phyloP scores from a whole-genome alignment of 2,113 vertebrate species.

The Etheostoma spectabile region DNA sequence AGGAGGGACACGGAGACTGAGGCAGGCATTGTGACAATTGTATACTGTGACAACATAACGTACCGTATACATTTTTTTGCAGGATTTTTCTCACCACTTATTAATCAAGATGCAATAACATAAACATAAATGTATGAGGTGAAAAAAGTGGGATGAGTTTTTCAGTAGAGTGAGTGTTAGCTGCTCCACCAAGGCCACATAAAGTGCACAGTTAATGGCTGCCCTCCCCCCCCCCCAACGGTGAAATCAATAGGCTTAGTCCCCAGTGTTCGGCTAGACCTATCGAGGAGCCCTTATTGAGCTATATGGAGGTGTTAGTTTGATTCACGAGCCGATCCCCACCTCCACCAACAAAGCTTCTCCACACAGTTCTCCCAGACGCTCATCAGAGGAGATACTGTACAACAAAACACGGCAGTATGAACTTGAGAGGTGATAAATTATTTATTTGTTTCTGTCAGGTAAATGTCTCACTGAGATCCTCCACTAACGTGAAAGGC shows the following conservation, averaged over 20 bases:
- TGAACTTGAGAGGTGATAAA: background rate
- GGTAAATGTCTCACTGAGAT: background rate
- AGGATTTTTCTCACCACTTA: background rate
- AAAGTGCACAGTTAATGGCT: conserved; percentile 70
- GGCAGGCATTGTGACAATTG: background rate
- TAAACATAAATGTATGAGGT: background rate
- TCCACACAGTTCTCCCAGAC: conserved; percentile 2
- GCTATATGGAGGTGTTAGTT: conserved; percentile 77
- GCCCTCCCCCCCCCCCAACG: conserved; percentile 46
- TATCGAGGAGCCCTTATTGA: conserved; percentile 82
- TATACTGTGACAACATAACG: background rate
- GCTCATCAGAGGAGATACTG: conserved; percentile 1
- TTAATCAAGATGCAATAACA: background rate
- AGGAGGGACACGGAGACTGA: background rate
- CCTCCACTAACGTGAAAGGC: background rate
- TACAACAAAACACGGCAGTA: background rate
- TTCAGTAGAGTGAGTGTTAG: conserved; percentile 6
- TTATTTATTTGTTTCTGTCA: background rate
- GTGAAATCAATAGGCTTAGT: conserved; percentile 79
- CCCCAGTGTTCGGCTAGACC: conserved; percentile 67
- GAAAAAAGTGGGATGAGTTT: background rate
- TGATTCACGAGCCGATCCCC: conserved; percentile 58
- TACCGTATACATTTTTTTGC: background rate
- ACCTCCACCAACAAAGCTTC: conserved; percentile 30
- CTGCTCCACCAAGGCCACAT: conserved; percentile 42